Percentiles rank a stretch among this genome's conserved stretches.
phyloP scores from a whole-genome alignment of 2,888 invertebrate species.

The Siphlonurus alternatus region DNA sequence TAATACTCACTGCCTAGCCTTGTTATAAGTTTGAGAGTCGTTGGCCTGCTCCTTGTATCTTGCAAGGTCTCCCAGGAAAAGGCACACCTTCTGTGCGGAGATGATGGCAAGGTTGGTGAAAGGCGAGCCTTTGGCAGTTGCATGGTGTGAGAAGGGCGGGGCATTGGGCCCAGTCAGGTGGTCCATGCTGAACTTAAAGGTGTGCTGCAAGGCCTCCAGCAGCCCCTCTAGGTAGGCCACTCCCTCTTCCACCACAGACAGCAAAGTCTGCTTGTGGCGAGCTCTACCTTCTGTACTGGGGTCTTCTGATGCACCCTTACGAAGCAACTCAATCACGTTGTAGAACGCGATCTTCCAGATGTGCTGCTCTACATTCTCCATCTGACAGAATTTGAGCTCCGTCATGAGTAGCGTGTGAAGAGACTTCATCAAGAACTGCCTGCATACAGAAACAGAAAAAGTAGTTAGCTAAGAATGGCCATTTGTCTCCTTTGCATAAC shows the following conservation, averaged over 20 bases:
- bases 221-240: conserved; percentile 57
- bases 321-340: conserved; percentile 66
- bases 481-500: background rate
- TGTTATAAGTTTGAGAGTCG: conserved; percentile 63
- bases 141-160: conserved; percentile 24
- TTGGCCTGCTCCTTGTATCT: conserved; percentile 77
- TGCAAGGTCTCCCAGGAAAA: conserved; percentile 83
- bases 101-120: conserved; percentile 59
- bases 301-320: conserved; percentile 46
- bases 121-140: conserved; percentile 38
- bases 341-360: conserved; percentile 87
- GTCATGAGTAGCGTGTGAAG: conserved; percentile 49
- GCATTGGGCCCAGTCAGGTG: conserved; percentile 29
- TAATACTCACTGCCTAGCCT: conserved; percentile 45
- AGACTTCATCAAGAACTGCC: conserved; percentile 44
- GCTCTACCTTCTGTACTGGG: conserved; percentile 36
- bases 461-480: background rate
- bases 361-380: conserved; percentile 73
- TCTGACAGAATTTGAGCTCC: conserved; percentile 73
- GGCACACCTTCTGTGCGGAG: conserved; percentile 70
- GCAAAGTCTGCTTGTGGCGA: conserved; percentile 43
- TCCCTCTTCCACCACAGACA: conserved; percentile 55
- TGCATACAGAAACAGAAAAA: conserved; percentile 12
- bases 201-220: conserved; percentile 51
- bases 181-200: conserved; percentile 50